Base-by-base conservation (phyloP, 2,113 vertebrate genomes). In the Calyptomena viridis region DNA sequence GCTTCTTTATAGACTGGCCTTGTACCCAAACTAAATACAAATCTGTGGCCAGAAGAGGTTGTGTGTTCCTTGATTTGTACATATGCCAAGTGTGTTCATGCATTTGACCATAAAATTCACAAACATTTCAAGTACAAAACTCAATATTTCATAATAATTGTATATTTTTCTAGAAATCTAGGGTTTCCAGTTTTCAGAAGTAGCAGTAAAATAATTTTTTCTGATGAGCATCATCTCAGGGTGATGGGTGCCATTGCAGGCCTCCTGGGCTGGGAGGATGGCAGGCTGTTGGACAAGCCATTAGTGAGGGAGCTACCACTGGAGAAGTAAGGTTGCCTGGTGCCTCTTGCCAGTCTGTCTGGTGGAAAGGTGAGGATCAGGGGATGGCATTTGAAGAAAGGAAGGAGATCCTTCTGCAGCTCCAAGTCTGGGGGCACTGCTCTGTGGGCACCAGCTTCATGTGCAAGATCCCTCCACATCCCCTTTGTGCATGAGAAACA, bases 401-500 rank as follows among this genome's bases (percentile, higher is more conserved):
- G 27, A 37, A 82, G 37, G 68, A 83, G 13, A 44, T 4, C 2
- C 7, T 74, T 84, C 23, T 67, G 21, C 56, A 81, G 8, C 33
- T 14, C 9, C 0, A 1, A 47, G 8, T 28, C 55, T 6, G 3
- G 24, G 13, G 9, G 1, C 22, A 28, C 11, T 33, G 83, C 28
- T 6, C 17, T 52, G 49, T 24, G 46, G 14, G 22, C 64, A 55
- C 39, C 23, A 55, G 47, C 47, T 71, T 50, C 39, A 59, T 47
- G 15, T 23, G 14, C 30, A 64, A 22, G 8, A 5, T 78, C 17
- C 23, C 6, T 89, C 5, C 31, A 14, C 15, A 5, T 44, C 46
- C 44, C 31, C 55, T 18, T 49, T 12, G 12, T 0, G 0, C 1
- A 0, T 6, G 9, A 23, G 31, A 39, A 37, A 27, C 0, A 1